Evolutionary conservation across 1,140 invertebrate species (phyloP).

Genomic region (Zelostemma sp.): DNA sequence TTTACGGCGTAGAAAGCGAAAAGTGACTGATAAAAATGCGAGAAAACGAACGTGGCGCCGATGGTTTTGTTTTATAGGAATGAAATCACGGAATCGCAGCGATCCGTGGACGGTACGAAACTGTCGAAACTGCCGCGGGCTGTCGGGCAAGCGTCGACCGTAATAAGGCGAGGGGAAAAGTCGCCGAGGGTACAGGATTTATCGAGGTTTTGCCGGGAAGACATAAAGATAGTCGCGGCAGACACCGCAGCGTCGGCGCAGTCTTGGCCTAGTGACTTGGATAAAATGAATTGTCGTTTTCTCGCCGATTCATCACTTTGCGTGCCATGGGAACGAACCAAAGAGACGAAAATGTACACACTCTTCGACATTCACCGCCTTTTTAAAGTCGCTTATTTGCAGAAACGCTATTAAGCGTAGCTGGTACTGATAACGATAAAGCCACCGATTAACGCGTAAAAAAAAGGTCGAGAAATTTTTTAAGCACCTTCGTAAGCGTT

Average conservation of each 20-base stretch:
- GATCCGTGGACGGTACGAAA: constrained; percentile 26
- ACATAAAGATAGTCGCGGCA: constrained; percentile 29
- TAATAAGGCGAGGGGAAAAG: constrained; percentile 2
- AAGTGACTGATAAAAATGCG: no score
- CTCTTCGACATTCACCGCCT: no score
- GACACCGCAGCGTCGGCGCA: constrained; percentile 25
- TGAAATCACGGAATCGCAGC: constrained; percentile 30
- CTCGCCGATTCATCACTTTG: constrained; percentile 36
- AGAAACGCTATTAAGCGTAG: no score
- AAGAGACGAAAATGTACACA: not conserved
- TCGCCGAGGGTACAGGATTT: constrained; percentile 28
- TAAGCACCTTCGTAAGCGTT: no score
- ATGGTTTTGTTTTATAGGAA: no score
- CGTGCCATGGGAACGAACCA: not conserved
- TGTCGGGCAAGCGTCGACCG: not conserved
- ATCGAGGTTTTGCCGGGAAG: constrained; percentile 37
- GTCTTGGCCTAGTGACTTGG: constrained; percentile 47
- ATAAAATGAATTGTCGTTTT: constrained; percentile 31
- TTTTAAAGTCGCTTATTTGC: not conserved
- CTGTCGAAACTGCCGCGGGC: constrained; percentile 24
- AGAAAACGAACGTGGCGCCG: no score
- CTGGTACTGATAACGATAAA: no score
- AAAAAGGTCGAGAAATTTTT: not conserved
- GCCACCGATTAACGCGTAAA: no score
- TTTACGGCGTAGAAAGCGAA: no score